These are phyloP conservation scores for Spinus pinus DNA, from an alignment of 2,797 vertebrate species.

Conservation along the genomic window DNA sequence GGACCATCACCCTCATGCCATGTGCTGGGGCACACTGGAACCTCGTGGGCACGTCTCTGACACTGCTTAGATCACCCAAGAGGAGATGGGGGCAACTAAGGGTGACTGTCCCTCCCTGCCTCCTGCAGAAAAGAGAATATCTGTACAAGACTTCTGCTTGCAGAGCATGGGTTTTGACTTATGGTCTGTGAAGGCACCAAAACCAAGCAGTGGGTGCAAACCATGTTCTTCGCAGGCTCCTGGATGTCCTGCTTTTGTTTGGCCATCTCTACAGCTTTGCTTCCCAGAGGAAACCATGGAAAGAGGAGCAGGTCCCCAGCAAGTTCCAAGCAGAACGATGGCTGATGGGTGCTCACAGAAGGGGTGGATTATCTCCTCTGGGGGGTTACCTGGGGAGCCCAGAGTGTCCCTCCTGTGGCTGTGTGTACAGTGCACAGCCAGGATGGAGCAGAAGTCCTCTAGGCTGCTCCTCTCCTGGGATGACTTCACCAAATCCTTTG, in stretches of 20 bases:
- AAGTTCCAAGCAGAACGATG: neutral
- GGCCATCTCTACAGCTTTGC: neutral
- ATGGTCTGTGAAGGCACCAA: neutral
- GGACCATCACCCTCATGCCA: rapidly evolving
- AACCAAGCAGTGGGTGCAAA: neutral
- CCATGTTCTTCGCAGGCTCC: neutral
- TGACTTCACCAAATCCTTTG: neutral
- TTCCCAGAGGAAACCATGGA: neutral
- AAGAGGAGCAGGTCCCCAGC: neutral
- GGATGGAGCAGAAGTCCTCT: neutral
- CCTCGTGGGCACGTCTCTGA: neutral
- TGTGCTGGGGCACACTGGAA: neutral
- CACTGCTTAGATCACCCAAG: neutral
- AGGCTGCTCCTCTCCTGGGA: neutral
- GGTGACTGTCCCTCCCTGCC: neutral
- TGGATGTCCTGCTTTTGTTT: neutral
- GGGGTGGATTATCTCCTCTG: neutral
- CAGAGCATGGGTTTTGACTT: neutral
- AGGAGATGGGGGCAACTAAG: neutral
- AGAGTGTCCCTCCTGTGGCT: neutral
- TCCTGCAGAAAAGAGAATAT: neutral
- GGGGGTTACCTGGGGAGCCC: neutral
- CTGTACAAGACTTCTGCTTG: neutral
- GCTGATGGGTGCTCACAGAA: neutral
- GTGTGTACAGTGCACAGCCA: neutral